phyloP scores from a whole-genome alignment of 2,797 vertebrate species.

The Brachymystax lenok region DNA sequence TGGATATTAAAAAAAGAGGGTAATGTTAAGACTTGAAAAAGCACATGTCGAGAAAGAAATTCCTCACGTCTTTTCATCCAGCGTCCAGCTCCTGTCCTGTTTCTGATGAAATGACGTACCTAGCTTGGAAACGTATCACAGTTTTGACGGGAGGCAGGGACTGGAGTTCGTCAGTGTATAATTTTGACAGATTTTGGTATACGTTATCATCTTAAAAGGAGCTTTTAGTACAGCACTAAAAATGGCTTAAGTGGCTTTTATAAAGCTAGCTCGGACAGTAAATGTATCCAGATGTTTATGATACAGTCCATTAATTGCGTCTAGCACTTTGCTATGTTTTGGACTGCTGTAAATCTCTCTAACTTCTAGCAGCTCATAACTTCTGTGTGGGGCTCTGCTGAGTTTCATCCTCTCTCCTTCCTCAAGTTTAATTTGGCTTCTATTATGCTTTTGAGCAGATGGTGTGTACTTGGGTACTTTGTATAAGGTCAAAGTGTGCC shows the following conservation, averaged over 20 bases:
- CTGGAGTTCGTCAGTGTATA: constrained; percentile 28
- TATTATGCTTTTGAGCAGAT: constrained; percentile 17
- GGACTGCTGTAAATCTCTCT: constrained; percentile 36
- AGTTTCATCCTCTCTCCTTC: constrained; percentile 18
- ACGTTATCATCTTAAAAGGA: constrained; percentile 26
- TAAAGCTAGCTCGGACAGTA: constrained; percentile 25
- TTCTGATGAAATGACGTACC: constrained; percentile 29
- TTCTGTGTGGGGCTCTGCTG: constrained; percentile 39
- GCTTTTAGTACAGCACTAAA: constrained; percentile 41
- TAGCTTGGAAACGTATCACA: background rate
- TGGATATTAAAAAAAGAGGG: constrained; percentile 60
- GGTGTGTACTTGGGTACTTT: constrained; percentile 8
- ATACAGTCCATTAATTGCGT: constrained; percentile 50
- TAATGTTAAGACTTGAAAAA: constrained; percentile 30
- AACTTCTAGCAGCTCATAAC: constrained; percentile 25
- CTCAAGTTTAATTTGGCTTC: constrained; percentile 19
- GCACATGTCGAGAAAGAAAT: constrained; percentile 11
- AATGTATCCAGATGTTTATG: constrained; percentile 55
- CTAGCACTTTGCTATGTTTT: constrained; percentile 30
- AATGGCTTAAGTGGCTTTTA: constrained; percentile 47
- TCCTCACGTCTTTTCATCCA: constrained; percentile 11
- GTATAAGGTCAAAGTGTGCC: constrained; percentile 15
- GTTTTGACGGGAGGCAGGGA: background rate
- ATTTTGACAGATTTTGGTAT: constrained; percentile 32
- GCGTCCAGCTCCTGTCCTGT: constrained; percentile 4